A percentile compares a stretch with the other conserved stretches of the same genome.
These are phyloP conservation scores for Tenualosa ilisha DNA, from an alignment of 2,797 vertebrate genomes.

Conservation along the genomic window DNA sequence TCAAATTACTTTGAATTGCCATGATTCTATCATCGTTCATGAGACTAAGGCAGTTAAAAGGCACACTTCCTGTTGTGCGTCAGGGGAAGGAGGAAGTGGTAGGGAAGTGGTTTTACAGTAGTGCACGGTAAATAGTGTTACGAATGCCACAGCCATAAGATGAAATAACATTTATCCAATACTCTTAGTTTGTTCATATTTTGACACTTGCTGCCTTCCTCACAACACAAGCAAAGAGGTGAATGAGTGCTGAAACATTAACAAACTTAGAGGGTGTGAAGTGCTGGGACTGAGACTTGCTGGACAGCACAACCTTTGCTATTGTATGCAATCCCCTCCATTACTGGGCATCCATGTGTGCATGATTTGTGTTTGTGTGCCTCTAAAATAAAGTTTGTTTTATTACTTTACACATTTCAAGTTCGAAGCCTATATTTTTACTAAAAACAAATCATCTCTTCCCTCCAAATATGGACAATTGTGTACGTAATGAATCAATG, in stretches of 20 bases:
- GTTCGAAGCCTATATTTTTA: too few species aligned
- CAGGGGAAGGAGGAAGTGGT: not conserved
- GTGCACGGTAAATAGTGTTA: too few species aligned
- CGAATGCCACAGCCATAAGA: too few species aligned
- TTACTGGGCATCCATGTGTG: not conserved
- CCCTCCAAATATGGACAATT: not conserved
- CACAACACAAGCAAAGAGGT: not conserved
- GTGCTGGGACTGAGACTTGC: not conserved
- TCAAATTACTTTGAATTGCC: not conserved
- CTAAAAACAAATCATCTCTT: not conserved
- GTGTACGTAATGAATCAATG: not conserved
- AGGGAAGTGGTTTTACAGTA: not conserved
- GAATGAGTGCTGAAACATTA: not conserved
- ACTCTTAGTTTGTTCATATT: not conserved
- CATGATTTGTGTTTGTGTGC: not conserved
- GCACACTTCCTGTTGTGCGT: too few species aligned
- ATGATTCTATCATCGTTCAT: not conserved
- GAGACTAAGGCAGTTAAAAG: not conserved
- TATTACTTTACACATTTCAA: not conserved
- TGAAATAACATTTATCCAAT: not conserved
- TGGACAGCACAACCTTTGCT: not conserved
- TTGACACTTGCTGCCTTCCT: not conserved
- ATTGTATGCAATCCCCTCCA: not conserved
- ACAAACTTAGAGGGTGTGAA: not conserved
- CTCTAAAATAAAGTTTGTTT: not conserved